Percentiles rank a stretch among this genome's conserved stretches.
Evolutionary conservation across 2,797 vertebrate genomes (phyloP).

Genomic region (Petrocephalus sullivani): DNA sequence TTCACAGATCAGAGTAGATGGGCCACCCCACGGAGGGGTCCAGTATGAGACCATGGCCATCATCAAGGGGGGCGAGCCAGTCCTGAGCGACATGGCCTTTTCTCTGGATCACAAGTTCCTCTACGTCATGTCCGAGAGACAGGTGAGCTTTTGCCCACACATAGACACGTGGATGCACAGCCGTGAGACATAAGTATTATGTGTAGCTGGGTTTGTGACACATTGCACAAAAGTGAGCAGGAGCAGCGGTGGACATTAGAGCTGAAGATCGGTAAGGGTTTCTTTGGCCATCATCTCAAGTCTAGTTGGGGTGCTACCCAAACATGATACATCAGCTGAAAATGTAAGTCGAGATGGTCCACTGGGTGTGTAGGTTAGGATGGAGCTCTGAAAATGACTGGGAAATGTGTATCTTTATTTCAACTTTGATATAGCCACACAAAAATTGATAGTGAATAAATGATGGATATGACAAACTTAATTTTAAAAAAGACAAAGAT

Average conservation of each 20-base stretch:
- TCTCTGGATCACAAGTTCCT: conserved; percentile 81
- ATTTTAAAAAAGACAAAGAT: neutral
- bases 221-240: neutral
- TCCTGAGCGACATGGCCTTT: conserved; percentile 96
- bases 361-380: no score
- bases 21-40: conserved; percentile 74
- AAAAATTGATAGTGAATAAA: neutral
- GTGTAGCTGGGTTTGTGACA: neutral
- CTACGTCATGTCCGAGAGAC: conserved; percentile 88
- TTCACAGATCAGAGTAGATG: conserved; percentile 82
- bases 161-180: neutral
- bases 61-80: conserved; percentile 79
- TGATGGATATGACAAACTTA: neutral
- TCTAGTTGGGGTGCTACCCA: neutral
- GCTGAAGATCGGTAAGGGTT: neutral
- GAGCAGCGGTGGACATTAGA: neutral
- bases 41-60: conserved; percentile 86
- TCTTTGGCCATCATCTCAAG: neutral
- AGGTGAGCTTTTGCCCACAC: conserved; percentile 67
- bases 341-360: neutral
- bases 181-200: neutral
- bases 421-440: neutral
- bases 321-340: neutral
- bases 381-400: no score
- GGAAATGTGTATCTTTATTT: no score